Conservation (phyloP, 2,113 vertebrate species). For the Perognathus longimembris region DNA sequence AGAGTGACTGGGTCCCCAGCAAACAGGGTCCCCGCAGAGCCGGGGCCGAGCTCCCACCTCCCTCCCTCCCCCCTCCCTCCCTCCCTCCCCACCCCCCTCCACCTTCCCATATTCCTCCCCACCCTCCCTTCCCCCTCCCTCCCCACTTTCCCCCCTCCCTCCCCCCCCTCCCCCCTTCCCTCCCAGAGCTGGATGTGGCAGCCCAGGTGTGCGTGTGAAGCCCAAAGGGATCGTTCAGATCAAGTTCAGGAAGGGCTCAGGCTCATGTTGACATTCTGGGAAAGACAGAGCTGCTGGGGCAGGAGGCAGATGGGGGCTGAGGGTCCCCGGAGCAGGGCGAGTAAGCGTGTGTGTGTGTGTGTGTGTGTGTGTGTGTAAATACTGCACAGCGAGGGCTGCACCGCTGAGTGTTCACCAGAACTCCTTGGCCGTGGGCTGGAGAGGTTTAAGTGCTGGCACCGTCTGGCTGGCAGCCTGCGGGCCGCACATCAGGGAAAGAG, state of each 20-base stretch:
- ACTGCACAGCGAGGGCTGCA: no score
- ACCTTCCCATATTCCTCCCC: no score
- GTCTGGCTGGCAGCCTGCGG: no score
- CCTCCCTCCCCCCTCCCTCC: no score
- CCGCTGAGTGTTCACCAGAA: accelerated
- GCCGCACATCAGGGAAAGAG: no score
- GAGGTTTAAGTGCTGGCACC: no score
- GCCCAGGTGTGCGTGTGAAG: no score
- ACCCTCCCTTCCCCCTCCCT: background rate
- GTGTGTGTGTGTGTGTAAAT: no score
- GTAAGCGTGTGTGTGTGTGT: accelerated
- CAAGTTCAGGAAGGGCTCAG: background rate
- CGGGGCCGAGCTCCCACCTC: background rate
- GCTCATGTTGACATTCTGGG: background rate
- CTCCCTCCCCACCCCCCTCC: background rate
- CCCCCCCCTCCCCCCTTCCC: background rate
- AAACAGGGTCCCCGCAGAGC: background rate
- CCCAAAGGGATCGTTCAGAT: accelerated
- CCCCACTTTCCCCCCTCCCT: background rate
- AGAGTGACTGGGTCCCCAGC: accelerated
- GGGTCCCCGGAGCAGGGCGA: accelerated
- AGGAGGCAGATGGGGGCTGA: background rate
- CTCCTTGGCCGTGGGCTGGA: background rate
- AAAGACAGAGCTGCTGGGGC: background rate
- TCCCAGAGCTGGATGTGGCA: background rate